Evolutionary conservation across 2,113 vertebrate species (phyloP), one percentile per base, ranked within the genome.

Genomic region (Piprites chloris): DNA sequence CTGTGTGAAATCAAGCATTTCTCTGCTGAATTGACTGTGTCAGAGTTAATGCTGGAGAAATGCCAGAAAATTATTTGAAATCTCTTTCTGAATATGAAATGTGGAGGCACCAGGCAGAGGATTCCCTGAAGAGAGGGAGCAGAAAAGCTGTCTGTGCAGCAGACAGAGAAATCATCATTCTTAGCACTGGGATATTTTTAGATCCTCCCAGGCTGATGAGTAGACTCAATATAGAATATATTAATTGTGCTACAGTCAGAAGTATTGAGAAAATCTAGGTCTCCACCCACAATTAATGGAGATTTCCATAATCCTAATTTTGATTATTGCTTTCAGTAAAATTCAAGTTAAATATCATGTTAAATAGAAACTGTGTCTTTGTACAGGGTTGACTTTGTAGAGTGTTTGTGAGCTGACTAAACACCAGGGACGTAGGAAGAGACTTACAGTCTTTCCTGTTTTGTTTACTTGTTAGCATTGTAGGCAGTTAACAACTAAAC

Each of bases 1-100:
- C 41, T 33, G 0, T 22, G 12, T 49, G 76, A 42, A 72, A 81
- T 33, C 30, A 68, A 84, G 63, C 72, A n/a, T 89, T 83, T 74
- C 84, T 91, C 84, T 89, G 49, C 77, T 74, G 84, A 67, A 65
- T 39, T 49, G 69, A 28, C 71, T 87, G 49, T 56, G 63, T 47
- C 72, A 39, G 32, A 77, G 37, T 61, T 44, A 74, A 53, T 76
- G 1, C 73, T 93, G 83, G 88, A 92, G 83, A 82, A 85, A 65
- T 65, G 90, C 92, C 96, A 96, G 88, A 12, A 58, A 87, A 53
- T 66, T 20, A 81, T 67, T 73, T 91, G 87, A 87, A 87, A 68
- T 72, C 49, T 90, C 46, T 90, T 52, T 95, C 30, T 82, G 58
- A 90, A 82, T 73, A 30, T 65, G 41, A 72, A 82, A 59, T 65